phyloP scores from a whole-genome alignment of 2,113 vertebrate species.

The Pelmatolapia mariae region DNA sequence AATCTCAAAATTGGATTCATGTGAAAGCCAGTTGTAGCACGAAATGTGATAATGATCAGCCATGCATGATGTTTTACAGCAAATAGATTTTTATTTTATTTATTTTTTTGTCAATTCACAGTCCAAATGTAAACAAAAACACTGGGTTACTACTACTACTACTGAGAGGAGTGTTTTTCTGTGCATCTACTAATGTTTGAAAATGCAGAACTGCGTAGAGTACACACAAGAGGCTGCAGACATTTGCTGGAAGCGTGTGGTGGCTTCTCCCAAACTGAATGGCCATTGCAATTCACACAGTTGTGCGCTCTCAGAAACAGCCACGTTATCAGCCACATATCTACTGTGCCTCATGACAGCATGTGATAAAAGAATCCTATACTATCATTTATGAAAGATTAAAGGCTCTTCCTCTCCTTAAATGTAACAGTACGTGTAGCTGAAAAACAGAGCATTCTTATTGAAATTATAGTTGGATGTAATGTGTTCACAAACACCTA shows the following conservation, averaged over 20 bases:
- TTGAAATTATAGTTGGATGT: not conserved
- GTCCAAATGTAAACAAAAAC: not conserved
- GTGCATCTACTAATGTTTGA: not conserved
- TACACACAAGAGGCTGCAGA: not conserved
- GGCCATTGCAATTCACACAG: not conserved
- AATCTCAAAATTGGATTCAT: not conserved
- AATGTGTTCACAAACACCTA: not conserved
- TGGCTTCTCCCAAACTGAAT: not conserved
- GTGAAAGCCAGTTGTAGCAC: not conserved
- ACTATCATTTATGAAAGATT: not conserved
- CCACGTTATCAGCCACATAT: not conserved
- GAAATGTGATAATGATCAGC: not conserved
- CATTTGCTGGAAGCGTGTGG: not conserved
- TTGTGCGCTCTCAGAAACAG: not conserved
- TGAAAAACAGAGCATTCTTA: not conserved
- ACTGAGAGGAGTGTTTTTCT: not conserved
- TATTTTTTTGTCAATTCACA: not conserved
- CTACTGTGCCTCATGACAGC: not conserved
- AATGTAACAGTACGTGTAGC: not conserved
- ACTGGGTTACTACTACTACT: not conserved
- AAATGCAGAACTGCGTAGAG: not conserved
- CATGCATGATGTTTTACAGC: not conserved
- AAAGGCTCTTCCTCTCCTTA: not conserved
- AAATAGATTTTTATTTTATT: not conserved
- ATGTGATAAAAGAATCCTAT: not conserved